Conservation (phyloP, 2,113 vertebrate genomes). For the Picathartes gymnocephalus region DNA sequence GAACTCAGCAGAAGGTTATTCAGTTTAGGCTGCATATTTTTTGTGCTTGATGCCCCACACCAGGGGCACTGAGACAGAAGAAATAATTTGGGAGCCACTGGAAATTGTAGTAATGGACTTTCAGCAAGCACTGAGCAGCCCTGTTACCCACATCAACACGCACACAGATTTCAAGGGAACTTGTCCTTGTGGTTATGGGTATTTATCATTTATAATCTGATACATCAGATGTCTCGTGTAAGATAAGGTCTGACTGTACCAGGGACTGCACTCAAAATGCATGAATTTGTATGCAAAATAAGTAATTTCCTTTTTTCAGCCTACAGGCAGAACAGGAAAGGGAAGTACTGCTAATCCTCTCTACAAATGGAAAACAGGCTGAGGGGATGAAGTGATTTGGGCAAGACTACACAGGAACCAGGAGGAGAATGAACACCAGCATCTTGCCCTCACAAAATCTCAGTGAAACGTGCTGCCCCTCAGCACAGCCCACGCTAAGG, state of each 20-base stretch:
- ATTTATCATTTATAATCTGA: background rate
- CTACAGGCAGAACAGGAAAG: background rate
- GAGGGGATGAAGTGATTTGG: background rate
- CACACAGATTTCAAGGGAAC: conserved; percentile 28
- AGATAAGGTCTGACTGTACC: background rate
- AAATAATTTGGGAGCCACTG: background rate
- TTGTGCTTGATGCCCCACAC: background rate
- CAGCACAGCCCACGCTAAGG: background rate
- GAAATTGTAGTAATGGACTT: background rate
- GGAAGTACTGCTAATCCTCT: background rate
- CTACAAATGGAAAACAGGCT: background rate
- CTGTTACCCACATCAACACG: conserved; percentile 24
- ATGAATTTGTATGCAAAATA: background rate
- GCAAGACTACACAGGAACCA: background rate
- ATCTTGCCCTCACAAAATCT: background rate
- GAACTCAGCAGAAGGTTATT: conserved; percentile 33
- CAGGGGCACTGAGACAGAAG: background rate
- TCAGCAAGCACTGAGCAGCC: background rate
- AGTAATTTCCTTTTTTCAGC: background rate
- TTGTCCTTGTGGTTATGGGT: conserved; percentile 10
- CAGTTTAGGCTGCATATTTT: background rate
- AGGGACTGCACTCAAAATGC: background rate
- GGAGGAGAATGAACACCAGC: background rate
- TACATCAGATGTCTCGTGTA: background rate
- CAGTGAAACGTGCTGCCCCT: background rate